Conservation (phyloP, 1,140 invertebrate genomes). For the Bombus huntii region DNA sequence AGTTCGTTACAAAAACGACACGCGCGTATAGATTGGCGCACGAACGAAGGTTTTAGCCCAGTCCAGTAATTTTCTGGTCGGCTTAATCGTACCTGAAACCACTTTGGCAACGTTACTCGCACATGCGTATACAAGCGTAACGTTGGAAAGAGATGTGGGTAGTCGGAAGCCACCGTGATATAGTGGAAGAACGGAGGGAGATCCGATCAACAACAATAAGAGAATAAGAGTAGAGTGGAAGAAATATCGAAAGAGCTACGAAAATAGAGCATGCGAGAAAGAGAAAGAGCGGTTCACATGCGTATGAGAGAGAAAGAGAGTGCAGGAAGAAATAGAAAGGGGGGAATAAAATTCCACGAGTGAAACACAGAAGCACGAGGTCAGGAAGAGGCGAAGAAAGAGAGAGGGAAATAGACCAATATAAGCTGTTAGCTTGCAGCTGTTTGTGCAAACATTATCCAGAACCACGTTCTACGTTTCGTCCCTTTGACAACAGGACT, state of each 20-base stretch:
- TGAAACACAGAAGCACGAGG: neutral
- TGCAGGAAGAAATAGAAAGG: neutral
- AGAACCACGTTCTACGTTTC: slow-evolving; percentile 54
- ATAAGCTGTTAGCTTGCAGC: slow-evolving; percentile 68
- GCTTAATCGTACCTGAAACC: slow-evolving; percentile 38
- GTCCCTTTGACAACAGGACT: slow-evolving; percentile 61
- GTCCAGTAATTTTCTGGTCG: slow-evolving; percentile 49
- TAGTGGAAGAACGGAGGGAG: too few relatives aligned
- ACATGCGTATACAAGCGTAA: neutral
- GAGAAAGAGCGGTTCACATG: neutral
- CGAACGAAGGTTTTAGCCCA: slow-evolving; percentile 25
- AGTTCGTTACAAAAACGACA: slow-evolving; percentile 35
- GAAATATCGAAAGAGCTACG: neutral
- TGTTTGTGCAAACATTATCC: slow-evolving; percentile 67
- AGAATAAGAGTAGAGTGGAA: neutral
- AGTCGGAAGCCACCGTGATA: neutral
- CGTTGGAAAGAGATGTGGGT: neutral
- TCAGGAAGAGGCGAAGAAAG: neutral
- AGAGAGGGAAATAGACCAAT: slow-evolving; percentile 56
- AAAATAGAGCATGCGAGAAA: neutral
- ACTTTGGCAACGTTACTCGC: slow-evolving; percentile 8
- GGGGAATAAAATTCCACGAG: slow-evolving; percentile 1
- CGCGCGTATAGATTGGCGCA: slow-evolving; percentile 24
- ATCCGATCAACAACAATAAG: neutral
- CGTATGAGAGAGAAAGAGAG: neutral